These are phyloP conservation scores for Cuniculus paca DNA, from an alignment of 2,797 vertebrate species.

Conservation along the genomic window DNA sequence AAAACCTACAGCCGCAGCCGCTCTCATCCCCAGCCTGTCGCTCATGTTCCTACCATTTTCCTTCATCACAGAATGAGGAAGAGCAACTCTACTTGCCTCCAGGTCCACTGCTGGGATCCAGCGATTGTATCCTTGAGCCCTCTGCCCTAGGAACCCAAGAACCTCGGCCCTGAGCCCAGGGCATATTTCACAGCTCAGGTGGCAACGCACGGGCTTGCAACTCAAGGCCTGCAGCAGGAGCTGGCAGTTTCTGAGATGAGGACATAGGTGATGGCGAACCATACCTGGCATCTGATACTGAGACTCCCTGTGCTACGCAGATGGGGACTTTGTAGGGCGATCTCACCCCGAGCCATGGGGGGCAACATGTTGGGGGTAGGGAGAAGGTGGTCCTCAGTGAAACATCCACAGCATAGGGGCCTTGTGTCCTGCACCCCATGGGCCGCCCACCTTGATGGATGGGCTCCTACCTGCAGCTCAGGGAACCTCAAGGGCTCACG, in stretches of 20 bases:
- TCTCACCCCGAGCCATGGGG: background rate
- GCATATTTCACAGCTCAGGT: background rate
- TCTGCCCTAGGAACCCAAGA: background rate
- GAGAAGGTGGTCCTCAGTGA: background rate
- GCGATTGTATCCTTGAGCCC: background rate
- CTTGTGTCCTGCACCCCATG: background rate
- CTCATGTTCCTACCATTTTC: rapidly evolving
- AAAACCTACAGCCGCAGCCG: no score
- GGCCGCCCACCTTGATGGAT: background rate
- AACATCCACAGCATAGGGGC: background rate
- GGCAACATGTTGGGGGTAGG: background rate
- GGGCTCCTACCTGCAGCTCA: background rate
- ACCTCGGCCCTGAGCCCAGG: background rate
- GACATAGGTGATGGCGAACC: background rate
- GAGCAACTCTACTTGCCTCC: background rate
- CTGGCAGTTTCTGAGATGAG: background rate
- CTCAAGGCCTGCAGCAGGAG: background rate
- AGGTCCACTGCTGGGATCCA: background rate
- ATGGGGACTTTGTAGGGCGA: background rate
- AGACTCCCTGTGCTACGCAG: background rate
- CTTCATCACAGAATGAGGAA: background rate
- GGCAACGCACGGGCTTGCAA: rapidly evolving
- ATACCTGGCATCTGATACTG: background rate
- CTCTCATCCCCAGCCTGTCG: background rate
- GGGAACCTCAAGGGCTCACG: background rate